These are phyloP conservation scores for Narcine bancroftii DNA, from an alignment of 2,113 vertebrate genomes.

Conservation along the genomic window DNA sequence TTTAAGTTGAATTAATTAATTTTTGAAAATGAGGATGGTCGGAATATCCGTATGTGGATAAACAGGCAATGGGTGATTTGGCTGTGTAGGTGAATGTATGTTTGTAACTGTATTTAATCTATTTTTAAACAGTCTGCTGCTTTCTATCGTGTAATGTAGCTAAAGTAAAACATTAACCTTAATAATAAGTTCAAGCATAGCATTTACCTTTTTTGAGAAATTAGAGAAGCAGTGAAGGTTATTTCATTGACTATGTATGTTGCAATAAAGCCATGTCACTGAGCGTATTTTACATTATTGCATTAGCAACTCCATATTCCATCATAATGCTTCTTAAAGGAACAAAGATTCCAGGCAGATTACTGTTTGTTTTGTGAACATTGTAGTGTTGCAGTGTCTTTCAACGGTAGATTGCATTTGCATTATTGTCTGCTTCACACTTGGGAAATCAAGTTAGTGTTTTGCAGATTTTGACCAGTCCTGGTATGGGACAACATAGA, in stretches of 20 bases:
- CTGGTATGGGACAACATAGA: background rate
- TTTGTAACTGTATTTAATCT: background rate
- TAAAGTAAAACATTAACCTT: slow-evolving; percentile 17
- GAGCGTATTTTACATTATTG: background rate
- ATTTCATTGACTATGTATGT: background rate
- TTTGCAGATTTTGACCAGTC: background rate
- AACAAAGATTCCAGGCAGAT: background rate
- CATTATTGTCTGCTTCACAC: background rate
- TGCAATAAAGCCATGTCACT: slow-evolving; percentile 1
- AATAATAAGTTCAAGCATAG: background rate
- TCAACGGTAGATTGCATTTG: background rate
- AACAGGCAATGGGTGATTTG: background rate
- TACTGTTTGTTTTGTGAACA: background rate
- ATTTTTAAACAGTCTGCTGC: background rate
- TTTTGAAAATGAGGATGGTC: background rate
- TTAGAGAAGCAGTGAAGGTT: background rate
- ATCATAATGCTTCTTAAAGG: slow-evolving; percentile 18
- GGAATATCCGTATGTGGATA: background rate
- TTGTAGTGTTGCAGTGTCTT: slow-evolving; percentile 12
- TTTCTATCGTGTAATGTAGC: too few relatives aligned
- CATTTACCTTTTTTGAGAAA: background rate
- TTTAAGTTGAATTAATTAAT: background rate
- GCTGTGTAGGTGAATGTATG: background rate
- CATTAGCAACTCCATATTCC: slow-evolving; percentile 20
- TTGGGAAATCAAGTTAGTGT: background rate